Percentiles rank a stretch among this genome's conserved stretches.
Evolutionary conservation across 2,888 invertebrate genomes (phyloP).

Genomic region (Nephrocerus scutellatus): DNA sequence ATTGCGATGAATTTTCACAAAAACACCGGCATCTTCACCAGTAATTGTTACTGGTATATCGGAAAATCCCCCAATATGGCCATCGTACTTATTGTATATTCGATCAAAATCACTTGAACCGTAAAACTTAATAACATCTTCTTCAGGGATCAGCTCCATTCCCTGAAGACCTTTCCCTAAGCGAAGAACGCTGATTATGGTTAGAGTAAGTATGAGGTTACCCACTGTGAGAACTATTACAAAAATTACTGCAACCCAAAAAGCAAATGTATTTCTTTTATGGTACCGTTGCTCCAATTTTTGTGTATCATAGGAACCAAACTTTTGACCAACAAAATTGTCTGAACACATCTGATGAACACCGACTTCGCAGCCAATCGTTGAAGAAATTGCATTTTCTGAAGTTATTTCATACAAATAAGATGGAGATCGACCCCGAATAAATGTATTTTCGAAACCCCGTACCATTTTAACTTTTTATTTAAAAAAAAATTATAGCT

Average conservation of each 20-base stretch:
- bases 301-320: conserved; percentile 24
- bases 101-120: conserved; percentile 70
- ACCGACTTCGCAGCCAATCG: conserved; percentile 29
- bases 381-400: conserved; percentile 37
- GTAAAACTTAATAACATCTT: conserved; percentile 68
- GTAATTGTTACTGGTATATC: conserved; percentile 52
- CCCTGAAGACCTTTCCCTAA: conserved; percentile 80
- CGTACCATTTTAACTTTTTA: no score
- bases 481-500: no score
- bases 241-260: conserved; percentile 71
- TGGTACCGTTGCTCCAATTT: conserved; percentile 31
- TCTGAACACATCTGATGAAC: conserved; percentile 27
- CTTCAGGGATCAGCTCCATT: conserved; percentile 70
- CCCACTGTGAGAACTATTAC: conserved; percentile 68
- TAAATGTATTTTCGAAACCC: conserved; percentile 45
- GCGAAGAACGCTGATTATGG: conserved; percentile 71
- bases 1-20: conserved; percentile 46
- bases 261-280: conserved; percentile 59
- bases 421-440: conserved; percentile 43
- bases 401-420: conserved; percentile 43
- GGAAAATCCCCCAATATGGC: conserved; percentile 55
- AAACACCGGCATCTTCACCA: conserved; percentile 32
- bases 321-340: conserved; percentile 33
- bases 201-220: conserved; percentile 71
- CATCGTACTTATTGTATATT: conserved; percentile 63